These are phyloP conservation scores for Myotis yumanensis DNA, from an alignment of 2,113 vertebrate genomes.

Conservation along the genomic window DNA sequence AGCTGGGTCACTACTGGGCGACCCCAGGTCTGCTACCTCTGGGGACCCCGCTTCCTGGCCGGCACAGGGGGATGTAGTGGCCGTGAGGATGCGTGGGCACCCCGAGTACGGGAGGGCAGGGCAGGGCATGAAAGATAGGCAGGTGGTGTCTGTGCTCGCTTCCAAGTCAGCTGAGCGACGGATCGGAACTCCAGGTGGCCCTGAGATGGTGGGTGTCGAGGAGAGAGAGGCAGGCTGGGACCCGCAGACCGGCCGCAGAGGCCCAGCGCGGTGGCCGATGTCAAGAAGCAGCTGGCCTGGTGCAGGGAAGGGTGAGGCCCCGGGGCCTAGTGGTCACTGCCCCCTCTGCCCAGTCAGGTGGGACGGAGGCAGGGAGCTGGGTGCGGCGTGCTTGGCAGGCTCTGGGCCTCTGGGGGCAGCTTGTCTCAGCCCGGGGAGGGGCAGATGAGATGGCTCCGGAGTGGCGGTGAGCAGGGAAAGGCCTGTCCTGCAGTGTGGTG, in stretches of 20 bases:
- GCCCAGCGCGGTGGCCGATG: background rate
- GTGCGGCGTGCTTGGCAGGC: background rate
- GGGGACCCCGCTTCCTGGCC: background rate
- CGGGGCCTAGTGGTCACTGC: background rate
- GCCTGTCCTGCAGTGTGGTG: background rate
- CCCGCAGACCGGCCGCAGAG: background rate
- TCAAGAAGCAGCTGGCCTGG: background rate
- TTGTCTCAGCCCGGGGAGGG: background rate
- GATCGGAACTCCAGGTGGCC: background rate
- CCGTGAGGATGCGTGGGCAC: background rate
- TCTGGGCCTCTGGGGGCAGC: background rate
- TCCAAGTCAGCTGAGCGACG: background rate
- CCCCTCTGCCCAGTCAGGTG: background rate
- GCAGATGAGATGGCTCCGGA: background rate
- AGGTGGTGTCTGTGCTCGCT: background rate
- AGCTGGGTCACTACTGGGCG: background rate
- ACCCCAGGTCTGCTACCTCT: background rate
- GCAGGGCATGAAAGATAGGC: background rate
- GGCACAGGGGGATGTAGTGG: background rate
- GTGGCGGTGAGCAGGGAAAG: rapidly evolving
- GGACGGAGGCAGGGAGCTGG: background rate
- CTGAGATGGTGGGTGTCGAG: background rate
- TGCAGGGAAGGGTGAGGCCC: background rate
- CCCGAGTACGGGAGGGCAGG: background rate
- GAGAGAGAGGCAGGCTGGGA: background rate